Evolutionary conservation across 2,888 invertebrate genomes (phyloP), one percentile per base, ranked within the genome.

Genomic region (Noctua fimbriata): DNA sequence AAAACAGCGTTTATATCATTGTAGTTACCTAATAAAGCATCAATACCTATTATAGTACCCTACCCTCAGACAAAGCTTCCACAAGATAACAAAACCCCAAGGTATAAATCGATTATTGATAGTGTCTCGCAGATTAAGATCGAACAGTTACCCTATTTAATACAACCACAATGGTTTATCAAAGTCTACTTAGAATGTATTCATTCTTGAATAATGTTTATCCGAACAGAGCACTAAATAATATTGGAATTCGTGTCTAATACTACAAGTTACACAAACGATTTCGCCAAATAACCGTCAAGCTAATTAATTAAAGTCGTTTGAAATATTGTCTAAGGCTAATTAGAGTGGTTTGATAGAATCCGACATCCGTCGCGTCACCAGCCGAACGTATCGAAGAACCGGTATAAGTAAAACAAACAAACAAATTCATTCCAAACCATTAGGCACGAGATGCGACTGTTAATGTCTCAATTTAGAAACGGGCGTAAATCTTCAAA

Each of bases 401-500:
- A 95, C 95, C 95, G 95, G 95, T 95, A 92, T 93, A 92, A 93
- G 94, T 96, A 94, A 96, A 95, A 96, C 95, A 95, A 94, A 96
- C 96, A 96, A 96, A 96, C 96, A 96, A 96, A 96, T 96, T 96
- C 95, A 97, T 96, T 96, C 95, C 96, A 90, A 96, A 94, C 96
- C 96, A 97, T 97, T 97, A 96, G 96, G 96, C 96, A 96, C 96
- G 94, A 96, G 95, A 96, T 96, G 94, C 93, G 95, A 95, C 95
- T 96, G 96, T 96, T 96, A 96, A 97, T 96, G 97, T 96, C 97
- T 97, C 96, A 96, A 96, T 97, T 96, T 96, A 95, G 96, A 95
- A 96, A 95, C 96, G 96, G 94, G 95, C 96, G 96, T 97, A 96
- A 97, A 97, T 97, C 96, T 96, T 97, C 95, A 96, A 96, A 97